Conservation (phyloP, 2,797 vertebrate species). For the Paedocypris micromegethes region DNA sequence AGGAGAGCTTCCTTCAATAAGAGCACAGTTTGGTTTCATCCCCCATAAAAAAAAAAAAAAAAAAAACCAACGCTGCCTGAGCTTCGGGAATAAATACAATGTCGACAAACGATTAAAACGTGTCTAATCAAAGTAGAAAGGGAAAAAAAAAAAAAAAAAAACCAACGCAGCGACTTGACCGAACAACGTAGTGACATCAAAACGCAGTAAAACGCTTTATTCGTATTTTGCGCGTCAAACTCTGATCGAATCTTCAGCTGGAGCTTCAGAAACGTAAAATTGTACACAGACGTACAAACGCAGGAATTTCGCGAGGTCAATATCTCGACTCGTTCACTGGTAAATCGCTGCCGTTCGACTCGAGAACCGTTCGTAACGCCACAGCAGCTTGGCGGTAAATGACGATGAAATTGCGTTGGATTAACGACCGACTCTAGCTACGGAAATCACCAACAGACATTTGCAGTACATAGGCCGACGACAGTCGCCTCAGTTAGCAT, state of each 20-base stretch:
- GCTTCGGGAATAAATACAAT: constrained; percentile 67
- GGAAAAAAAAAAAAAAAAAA: not conserved
- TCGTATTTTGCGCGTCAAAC: not conserved
- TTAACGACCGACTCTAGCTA: constrained; percentile 17
- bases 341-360: constrained; percentile 23
- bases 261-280: constrained; percentile 43
- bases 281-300: constrained; percentile 51
- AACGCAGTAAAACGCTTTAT: not conserved
- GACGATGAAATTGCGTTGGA: constrained; percentile 4
- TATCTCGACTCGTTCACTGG: constrained; percentile 50
- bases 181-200: constrained; percentile 25
- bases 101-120: constrained; percentile 29
- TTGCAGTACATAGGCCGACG: constrained; percentile 7
- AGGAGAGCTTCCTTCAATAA: constrained; percentile 84
- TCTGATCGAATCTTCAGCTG: constrained; percentile 61
- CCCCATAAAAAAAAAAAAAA: constrained; percentile 32
- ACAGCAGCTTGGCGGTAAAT: not conserved
- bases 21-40: constrained; percentile 85
- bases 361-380: constrained; percentile 7
- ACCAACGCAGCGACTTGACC: constrained; percentile 4
- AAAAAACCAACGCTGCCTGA: constrained; percentile 50
- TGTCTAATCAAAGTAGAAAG: constrained; percentile 18
- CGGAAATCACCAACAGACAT: constrained; percentile 24
- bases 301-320: constrained; percentile 5
- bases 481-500: constrained; percentile 17